Evolutionary conservation across 2,888 invertebrate species (phyloP), one percentile per base, ranked within the genome.

Genomic region (Amphipyra tragopoginis): DNA sequence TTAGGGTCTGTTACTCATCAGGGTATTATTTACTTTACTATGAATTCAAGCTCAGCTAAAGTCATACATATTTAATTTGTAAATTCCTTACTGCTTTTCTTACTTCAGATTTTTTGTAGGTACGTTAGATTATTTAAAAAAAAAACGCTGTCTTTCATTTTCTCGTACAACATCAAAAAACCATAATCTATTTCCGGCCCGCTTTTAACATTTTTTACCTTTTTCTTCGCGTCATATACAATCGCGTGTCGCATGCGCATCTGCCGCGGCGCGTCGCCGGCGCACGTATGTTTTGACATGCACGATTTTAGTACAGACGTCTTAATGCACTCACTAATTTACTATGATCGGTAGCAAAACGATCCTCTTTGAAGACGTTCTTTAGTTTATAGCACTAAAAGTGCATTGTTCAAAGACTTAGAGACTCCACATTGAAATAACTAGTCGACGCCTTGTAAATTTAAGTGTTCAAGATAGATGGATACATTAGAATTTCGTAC

Each of bases 321-420:
- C 53, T 72, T 82, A 84, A 85, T 85, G 86, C 74, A 69, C 66
- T 67, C 61, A 69, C 76, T 87, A 86, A 89, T 86, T 88, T 80
- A 86, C 78, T 72, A 72, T 79, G 84, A 86, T 75, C 70, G 71
- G 52, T 39, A 39, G 42, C 56, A 54, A 57, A 61, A 42, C 26
- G 51, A 45, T 59, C 5, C 26, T 44, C 82, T 86, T 85, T 86
- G 84, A 86, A 73, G 76, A 49, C 58, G 45, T 47, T 57, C 49
- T 61, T 78, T n/a, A n/a, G n/a, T n/a, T n/a, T 77, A 75, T 72
- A 76, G 55, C 56, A 33, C 44, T 49, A 14, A n/a, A 15, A 29
- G 47, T n/a, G 48, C 36, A 79, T 72, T 72, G 75, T 77, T 65
- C 64, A 77, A 70, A 75, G 67, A 79, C 65, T 62, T 65, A 67